Base-by-base conservation (phyloP, 2,888 invertebrate genomes). In the Agriopis marginaria region DNA sequence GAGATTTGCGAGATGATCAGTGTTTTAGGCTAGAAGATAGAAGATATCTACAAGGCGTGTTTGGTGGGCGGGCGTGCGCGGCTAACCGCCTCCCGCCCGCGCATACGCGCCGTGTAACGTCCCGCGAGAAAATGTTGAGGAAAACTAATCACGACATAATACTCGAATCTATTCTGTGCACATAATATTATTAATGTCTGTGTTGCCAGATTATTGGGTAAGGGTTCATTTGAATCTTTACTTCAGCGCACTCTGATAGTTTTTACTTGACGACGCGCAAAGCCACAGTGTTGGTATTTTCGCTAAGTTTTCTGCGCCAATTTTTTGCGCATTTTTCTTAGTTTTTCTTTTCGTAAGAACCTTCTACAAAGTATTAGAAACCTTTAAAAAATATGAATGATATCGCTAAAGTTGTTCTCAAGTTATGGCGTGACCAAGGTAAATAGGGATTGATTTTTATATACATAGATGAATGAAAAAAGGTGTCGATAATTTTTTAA, bases 1-100 rank as follows among this genome's bases (percentile, higher is more conserved):
- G 66, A 72, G 70, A 69, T 68, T 74, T 63, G 51, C 68, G 65
- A 74, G 63, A 65, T 71, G 60, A 70, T 77, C 76, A 78, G 80
- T 44, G 32, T 50, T 56, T 62, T 65, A 58, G 58, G 8, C 66
- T 63, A 66, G 75, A 77, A 73, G 76, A 77, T 63, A 66, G 75
- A 77, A 73, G 76, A 77, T 78, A 74, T 76, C 74, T 80, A 74
- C 78, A 79, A 85, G 88, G 86, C 86, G 89, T 87, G 84, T 79
- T 54, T 54, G 59, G 87, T 83, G 88, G 93, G 91, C 92, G 92
- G 94, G 90, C 89, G 67, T 79, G 82, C 86, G 84, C 84, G 82
- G 77, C 86, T 94, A 94, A 94, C 90, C 92, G 91, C 94, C 94
- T 94, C 92, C 95, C 93, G 94, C 91, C 95, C 90, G 91, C 92